Percentiles rank a stretch among this genome's conserved stretches.
Conservation (phyloP, 2,797 vertebrate species). For the Chelonia mydas region DNA sequence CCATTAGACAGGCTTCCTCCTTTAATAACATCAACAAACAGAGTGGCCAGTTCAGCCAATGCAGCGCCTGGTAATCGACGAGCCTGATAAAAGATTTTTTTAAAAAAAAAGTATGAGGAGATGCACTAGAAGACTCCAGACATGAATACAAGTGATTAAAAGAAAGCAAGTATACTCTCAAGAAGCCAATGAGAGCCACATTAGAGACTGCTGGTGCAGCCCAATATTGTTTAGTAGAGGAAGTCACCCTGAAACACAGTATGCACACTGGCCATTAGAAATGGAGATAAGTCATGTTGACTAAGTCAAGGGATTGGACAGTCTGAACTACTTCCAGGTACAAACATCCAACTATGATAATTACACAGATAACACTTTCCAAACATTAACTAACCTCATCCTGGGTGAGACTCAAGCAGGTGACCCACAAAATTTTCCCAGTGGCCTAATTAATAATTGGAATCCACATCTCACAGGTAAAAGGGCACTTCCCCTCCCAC, state of each 20-base stretch:
- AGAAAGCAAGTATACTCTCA: background rate
- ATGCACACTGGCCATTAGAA: background rate
- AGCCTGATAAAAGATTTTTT: conserved; percentile 78
- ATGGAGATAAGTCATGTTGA: background rate
- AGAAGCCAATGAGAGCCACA: rapidly evolving
- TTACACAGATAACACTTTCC: background rate
- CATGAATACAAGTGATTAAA: background rate
- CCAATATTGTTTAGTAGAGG: background rate
- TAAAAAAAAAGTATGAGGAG: background rate
- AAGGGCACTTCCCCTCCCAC: background rate
- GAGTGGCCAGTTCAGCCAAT: conserved; percentile 87
- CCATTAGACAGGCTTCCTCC: conserved; percentile 88
- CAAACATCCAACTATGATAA: background rate
- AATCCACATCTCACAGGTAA: rapidly evolving
- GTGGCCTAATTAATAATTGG: background rate
- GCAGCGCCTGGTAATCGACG: conserved; percentile 85
- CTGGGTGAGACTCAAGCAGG: background rate
- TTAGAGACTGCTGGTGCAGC: background rate
- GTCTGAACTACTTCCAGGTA: background rate
- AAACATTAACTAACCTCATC: background rate
- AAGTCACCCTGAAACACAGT: background rate
- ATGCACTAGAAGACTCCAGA: background rate
- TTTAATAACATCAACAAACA: conserved; percentile 90
- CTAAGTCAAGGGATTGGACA: background rate
- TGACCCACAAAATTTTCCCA: background rate